Conservation (phyloP, 2,797 vertebrate genomes). For the Hephaestus fuliginosus region DNA sequence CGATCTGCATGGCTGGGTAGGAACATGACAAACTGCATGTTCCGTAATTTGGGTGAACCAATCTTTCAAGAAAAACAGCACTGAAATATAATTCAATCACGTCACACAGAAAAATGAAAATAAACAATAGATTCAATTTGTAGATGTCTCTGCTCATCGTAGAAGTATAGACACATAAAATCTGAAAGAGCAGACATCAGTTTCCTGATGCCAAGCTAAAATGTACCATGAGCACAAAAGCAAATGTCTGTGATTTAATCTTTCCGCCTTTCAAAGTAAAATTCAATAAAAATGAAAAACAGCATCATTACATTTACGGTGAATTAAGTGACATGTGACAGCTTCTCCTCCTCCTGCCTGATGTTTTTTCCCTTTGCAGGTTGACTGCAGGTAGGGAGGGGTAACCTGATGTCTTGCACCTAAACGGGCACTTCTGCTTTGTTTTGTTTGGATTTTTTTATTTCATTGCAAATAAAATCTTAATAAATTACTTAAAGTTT, state of each 20-base stretch:
- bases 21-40: not conserved
- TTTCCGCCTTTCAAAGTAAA: not conserved
- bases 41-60: constrained; percentile 14
- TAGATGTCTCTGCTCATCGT: not conserved
- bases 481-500: not conserved
- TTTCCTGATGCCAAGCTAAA: not conserved
- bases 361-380: not conserved
- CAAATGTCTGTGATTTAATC: not conserved
- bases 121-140: not conserved
- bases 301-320: not conserved
- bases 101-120: not conserved
- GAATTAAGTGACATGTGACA: not conserved
- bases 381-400: not conserved
- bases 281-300: not conserved
- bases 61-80: not conserved
- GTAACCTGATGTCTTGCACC: not conserved
- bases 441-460: too few species aligned
- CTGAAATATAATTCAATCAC: constrained; percentile 1
- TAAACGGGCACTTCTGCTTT: not conserved
- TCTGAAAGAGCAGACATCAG: not conserved
- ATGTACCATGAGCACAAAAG: not conserved
- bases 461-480: too few species aligned
- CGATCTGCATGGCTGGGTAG: not conserved
- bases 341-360: not conserved
- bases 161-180: not conserved